Base-by-base conservation (phyloP, 2,797 vertebrate species). In the Bovichtus diacanthus region DNA sequence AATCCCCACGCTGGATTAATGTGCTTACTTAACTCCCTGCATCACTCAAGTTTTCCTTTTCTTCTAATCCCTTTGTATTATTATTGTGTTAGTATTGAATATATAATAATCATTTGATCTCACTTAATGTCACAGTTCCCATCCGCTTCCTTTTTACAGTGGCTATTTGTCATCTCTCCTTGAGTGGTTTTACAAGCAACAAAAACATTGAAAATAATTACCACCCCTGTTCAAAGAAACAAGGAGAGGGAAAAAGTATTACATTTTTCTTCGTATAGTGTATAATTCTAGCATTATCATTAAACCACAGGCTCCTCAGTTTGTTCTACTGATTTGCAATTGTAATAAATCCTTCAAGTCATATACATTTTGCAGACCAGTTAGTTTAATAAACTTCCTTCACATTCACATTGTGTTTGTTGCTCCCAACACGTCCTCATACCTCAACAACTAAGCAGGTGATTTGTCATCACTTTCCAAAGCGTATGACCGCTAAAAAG, bases 81-180 rank as follows among this genome's bases (percentile, higher is more conserved):
- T 51, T 44, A 51, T 51, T 61, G 46, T 9, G 9, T 71, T 53
- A 51, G 38, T 39, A 62, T 50, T 43, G 38, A 71, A 23, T 62
- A 34, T 43, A 53, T 62, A 23, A 41, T 41, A 41, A 62, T 53
- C 69, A 43, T 23, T 62, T 53, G 25, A 61, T 53, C 47, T 43
- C 39, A 41, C 47, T 62, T 61, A 29, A 31, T 60, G 34, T 51
- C 44, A 41, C 34, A 15, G 34, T 25, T 36, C 25, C 31, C 34
- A 19, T n/a, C 21, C 41, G 7, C 34, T 70, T 39, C 44, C 21
- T 39, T 27, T 51, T 70, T 60, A 41, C 18, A 21, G 23, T 2
- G 4, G 34, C 55, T 16, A 39, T 60, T 60, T 11, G 8, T 70
- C 23, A 50, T 50, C 31, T 39, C 34, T 38, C 18, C 49, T 34